Base-by-base conservation (phyloP, 2,113 vertebrate species). In the Channa argus region DNA sequence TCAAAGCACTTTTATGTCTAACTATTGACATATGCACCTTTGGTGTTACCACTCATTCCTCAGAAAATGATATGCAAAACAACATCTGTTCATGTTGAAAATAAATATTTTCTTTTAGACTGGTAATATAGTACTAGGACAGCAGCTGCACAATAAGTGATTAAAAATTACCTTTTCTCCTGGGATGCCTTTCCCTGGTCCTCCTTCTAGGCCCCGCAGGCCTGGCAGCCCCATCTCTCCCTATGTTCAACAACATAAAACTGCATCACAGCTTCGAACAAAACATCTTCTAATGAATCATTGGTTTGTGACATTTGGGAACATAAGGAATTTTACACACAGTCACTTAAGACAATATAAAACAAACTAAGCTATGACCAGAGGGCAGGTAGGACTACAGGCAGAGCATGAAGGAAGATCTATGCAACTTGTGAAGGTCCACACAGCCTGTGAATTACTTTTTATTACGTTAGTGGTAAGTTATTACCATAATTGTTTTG, bases 191-290 rank as follows among this genome's bases (percentile, higher is more conserved):
- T 77, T 93, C 2, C 93, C 94, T 0, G 80, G 69, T 4, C 61
- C 52, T 52, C 94, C 94, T 41, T 93, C 92, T 12, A 52, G 15
- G 11, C 94, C 94, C 69, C 77, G 77, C 3, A 6, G 37, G 43
- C 94, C 94, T 6, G 85, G 60, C 8, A 86, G 55, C 7, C 94
- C 94, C 67, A 71, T 84, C 77, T 94, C 93, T 15, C 94, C 94
- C 94, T 95, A 11, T 34, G 61, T 46, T 8, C 74, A n/a, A 60
- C 34, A 49, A 74, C 2, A 41, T 50, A 8, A 12, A 15, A n/a
- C 5, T n/a, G 2, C 0, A 9, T 65, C 43, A 58, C 38, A 34
- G 8, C 11, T 12, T 65, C 33, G 34, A 34, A 69, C 2, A 41
- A 12, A 33, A 13, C 8, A 36, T 52, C 15, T 56, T 36, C 2